A percentile compares a stretch with the other conserved stretches of the same genome.
Evolutionary conservation across 2,113 vertebrate species (phyloP).

Genomic region (Cryptotis parvus): DNA sequence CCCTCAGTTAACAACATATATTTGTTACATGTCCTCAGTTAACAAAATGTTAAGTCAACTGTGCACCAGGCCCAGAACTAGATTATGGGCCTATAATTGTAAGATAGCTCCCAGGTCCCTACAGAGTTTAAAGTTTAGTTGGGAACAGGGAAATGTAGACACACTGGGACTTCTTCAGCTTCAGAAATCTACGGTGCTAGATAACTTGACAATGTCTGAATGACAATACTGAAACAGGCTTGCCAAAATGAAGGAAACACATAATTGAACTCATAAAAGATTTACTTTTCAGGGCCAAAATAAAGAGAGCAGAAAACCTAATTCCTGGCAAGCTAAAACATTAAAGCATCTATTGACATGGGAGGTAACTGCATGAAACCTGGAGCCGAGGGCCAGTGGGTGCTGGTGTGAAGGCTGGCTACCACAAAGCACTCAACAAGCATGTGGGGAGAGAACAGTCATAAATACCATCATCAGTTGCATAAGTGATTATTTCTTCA

Average conservation of each 20-base stretch:
- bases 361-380: not conserved
- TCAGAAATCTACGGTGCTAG: not conserved
- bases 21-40: slow-evolving; percentile 33
- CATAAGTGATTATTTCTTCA: not conserved
- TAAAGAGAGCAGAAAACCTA: not conserved
- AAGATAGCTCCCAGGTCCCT: not conserved
- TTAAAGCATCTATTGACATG: not conserved
- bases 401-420: not conserved
- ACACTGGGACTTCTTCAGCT: not conserved
- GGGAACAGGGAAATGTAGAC: not conserved
- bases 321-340: not conserved
- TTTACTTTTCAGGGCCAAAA: not conserved
- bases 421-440: not conserved
- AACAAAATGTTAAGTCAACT: not conserved
- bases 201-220: not conserved
- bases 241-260: not conserved
- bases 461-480: not conserved
- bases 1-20: not conserved
- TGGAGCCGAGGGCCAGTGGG: not conserved
- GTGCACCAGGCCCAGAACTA: not conserved
- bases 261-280: not conserved
- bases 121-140: not conserved
- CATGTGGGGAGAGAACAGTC: not conserved
- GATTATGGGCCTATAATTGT: not conserved
- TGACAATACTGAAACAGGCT: not conserved